phyloP scores from a whole-genome alignment of 2,888 invertebrate genomes.

The Silvanus unidentatus region DNA sequence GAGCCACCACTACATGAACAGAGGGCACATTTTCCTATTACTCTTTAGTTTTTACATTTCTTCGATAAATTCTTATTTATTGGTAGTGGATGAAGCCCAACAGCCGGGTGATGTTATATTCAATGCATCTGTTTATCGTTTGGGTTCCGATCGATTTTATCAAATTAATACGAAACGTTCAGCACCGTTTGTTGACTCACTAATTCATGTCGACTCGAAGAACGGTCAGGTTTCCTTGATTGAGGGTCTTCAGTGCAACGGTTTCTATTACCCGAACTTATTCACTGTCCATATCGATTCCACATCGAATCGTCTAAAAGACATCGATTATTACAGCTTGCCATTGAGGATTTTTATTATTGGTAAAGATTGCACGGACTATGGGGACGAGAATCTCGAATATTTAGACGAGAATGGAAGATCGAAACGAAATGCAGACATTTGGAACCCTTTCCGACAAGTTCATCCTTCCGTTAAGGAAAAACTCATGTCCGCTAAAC shows the following conservation, averaged over 20 bases:
- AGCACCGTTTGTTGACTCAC: constrained; percentile 73
- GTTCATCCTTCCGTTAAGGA: constrained; percentile 59
- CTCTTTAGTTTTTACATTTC: constrained; percentile 23
- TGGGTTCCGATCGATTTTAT: constrained; percentile 74
- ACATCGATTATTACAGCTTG: constrained; percentile 77
- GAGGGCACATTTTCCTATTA: constrained; percentile 17
- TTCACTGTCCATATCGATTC: constrained; percentile 86
- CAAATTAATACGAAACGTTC: constrained; percentile 75
- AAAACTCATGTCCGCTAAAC: constrained; percentile 69
- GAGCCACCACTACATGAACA: constrained; percentile 16
- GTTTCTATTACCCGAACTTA: constrained; percentile 74
- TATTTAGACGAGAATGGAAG: constrained; percentile 38
- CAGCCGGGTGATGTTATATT: constrained; percentile 64
- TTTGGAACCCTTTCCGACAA: constrained; percentile 30
- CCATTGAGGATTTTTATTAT: constrained; percentile 71
- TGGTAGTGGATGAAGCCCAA: constrained; percentile 41
- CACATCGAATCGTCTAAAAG: constrained; percentile 68
- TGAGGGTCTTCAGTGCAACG: constrained; percentile 69
- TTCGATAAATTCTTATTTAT: constrained; percentile 32
- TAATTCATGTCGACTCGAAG: constrained; percentile 68
- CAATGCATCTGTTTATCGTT: constrained; percentile 73
- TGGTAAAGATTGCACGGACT: constrained; percentile 64
- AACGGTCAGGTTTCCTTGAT: constrained; percentile 70
- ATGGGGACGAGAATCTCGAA: constrained; percentile 50
- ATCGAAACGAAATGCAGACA: constrained; percentile 20